Evolutionary conservation across 2,113 vertebrate species (phyloP).

Genomic region (Gracilinanus agilis): DNA sequence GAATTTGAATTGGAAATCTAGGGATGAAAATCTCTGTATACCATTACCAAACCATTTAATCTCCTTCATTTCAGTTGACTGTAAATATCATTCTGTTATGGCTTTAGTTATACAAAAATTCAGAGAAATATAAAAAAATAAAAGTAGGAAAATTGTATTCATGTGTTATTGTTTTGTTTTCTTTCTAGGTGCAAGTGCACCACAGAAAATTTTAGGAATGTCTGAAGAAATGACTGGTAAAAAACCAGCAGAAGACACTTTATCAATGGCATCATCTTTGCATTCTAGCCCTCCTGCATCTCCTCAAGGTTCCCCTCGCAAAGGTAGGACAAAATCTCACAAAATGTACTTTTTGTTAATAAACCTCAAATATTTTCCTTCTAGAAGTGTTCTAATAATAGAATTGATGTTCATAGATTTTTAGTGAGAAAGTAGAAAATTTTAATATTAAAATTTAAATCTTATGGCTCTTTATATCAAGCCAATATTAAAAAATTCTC

Average conservation of each 20-base stretch:
- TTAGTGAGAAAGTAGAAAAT: background rate
- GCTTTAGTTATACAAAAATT: constrained; percentile 43
- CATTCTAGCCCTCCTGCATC: constrained; percentile 95
- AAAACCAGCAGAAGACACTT: constrained; percentile 90
- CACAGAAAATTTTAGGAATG: constrained; percentile 89
- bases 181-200: constrained; percentile 87
- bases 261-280: constrained; percentile 91
- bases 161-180: constrained; percentile 1
- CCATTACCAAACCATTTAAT: constrained; percentile 33
- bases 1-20: constrained; percentile 45
- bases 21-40: constrained; percentile 59
- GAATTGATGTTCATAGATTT: background rate
- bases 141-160: background rate
- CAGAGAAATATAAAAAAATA: background rate
- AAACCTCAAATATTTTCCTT: background rate
- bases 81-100: background rate
- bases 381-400: background rate
- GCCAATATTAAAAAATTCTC: background rate
- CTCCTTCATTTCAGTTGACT: constrained; percentile 39
- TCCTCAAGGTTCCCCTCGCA: constrained; percentile 93
- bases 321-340: constrained; percentile 85
- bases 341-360: background rate
- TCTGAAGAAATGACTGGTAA: constrained; percentile 89
- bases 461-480: background rate
- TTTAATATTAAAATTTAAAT: background rate